Conservation (phyloP, 2,888 invertebrate genomes). For the Synergus itoensis region DNA sequence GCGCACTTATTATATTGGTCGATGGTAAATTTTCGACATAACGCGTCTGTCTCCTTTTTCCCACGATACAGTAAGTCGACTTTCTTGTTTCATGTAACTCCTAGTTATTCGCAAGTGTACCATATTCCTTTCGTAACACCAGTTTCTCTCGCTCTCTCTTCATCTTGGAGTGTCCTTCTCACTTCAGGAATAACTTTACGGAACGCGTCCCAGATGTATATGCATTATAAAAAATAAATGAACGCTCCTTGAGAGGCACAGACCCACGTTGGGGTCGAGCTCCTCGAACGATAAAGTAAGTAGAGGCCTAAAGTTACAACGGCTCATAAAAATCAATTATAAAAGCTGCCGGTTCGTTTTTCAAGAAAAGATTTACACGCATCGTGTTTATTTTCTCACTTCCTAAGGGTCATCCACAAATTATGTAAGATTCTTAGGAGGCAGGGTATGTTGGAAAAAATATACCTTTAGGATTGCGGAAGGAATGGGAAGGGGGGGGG, state of each 20-base stretch:
- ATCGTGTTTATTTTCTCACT: background rate
- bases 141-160: background rate
- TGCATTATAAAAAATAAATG: slow-evolving; percentile 8
- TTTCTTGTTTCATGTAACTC: slow-evolving; percentile 2
- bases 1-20: background rate
- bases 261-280: background rate
- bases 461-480: background rate
- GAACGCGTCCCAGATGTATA: background rate
- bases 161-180: background rate
- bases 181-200: background rate
- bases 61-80: slow-evolving; percentile 17
- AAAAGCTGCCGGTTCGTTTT: slow-evolving; percentile 7
- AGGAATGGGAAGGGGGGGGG: background rate
- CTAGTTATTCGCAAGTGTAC: background rate
- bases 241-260: background rate
- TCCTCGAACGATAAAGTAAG: background rate
- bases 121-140: background rate
- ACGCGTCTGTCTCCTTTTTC: background rate
- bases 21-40: background rate
- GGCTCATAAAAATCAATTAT: slow-evolving; percentile 15
- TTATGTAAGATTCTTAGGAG: no score
- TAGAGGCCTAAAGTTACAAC: background rate
- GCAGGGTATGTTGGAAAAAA: background rate
- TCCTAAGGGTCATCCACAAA: slow-evolving; percentile 4
- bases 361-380: background rate